Evolutionary conservation across 1,140 invertebrate genomes (phyloP).

Genomic region (Thrips palmi): DNA sequence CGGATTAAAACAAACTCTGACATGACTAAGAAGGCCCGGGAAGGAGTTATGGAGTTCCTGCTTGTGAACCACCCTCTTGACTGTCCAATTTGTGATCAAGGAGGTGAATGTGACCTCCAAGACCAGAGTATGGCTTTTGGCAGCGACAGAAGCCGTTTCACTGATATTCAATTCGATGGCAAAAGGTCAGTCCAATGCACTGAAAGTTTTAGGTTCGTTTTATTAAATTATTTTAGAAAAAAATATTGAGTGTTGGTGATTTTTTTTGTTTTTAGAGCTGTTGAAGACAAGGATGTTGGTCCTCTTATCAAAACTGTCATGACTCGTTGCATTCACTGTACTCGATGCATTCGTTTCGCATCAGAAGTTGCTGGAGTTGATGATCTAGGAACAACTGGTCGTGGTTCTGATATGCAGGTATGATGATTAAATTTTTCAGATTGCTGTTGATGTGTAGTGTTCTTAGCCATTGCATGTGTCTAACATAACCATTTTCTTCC

Average conservation of each 20-base stretch:
- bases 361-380: slow-evolving; percentile 95
- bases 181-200: slow-evolving; percentile 44
- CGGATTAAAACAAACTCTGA: slow-evolving; percentile 95
- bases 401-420: slow-evolving; percentile 88
- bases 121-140: slow-evolving; percentile 99
- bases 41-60: slow-evolving; percentile 98
- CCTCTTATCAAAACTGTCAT: slow-evolving; percentile 98
- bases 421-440: slow-evolving; percentile 4
- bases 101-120: slow-evolving; percentile 97
- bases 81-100: slow-evolving; percentile 99
- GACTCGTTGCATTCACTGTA: slow-evolving; percentile 99
- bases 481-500: slow-evolving; percentile 17
- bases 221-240: slow-evolving; percentile 7
- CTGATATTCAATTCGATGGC: slow-evolving; percentile 81
- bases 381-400: slow-evolving; percentile 91
- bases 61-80: slow-evolving; percentile 97
- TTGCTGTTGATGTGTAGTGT: slow-evolving; percentile 3
- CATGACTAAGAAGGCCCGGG: slow-evolving; percentile 81
- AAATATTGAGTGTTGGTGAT: slow-evolving; percentile 7
- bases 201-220: slow-evolving; percentile 4
- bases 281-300: slow-evolving; percentile 98
- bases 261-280: slow-evolving; percentile 44
- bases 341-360: slow-evolving; percentile 89
- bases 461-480: too few species aligned
- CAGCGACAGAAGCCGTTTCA: slow-evolving; percentile 83